Conservation (phyloP, 2,113 vertebrate genomes). For the Lycocorax pyrrhopterus region DNA sequence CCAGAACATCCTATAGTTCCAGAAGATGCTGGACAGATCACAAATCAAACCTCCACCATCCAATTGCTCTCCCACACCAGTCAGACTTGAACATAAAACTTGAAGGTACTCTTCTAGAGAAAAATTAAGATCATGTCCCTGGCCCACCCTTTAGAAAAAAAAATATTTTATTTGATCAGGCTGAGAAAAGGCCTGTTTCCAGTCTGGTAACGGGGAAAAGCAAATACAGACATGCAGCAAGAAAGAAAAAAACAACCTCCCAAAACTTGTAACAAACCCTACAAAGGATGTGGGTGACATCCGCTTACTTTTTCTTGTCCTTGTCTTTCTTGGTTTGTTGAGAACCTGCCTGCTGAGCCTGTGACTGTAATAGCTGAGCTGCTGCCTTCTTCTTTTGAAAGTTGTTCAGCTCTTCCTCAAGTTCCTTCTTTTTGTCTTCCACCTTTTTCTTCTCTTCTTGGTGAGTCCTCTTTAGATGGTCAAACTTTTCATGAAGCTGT, state of each 20-base stretch:
- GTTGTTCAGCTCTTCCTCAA: constrained; percentile 79
- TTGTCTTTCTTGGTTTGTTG: constrained; percentile 87
- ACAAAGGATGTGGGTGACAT: constrained; percentile 13
- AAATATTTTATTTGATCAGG: constrained; percentile 60
- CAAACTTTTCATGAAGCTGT: constrained; percentile 83
- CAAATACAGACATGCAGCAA: constrained; percentile 70
- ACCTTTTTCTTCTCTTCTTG: constrained; percentile 84
- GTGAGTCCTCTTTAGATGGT: constrained; percentile 81
- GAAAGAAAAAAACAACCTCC: constrained; percentile 20
- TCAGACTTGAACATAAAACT: not conserved
- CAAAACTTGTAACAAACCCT: constrained; percentile 29
- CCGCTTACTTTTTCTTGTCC: constrained; percentile 87
- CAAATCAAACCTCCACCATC: not conserved
- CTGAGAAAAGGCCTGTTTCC: constrained; percentile 56
- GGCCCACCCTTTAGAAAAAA: constrained; percentile 60
- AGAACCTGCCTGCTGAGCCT: constrained; percentile 80
- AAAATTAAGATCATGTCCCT: constrained; percentile 59
- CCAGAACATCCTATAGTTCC: not conserved
- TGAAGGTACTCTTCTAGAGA: constrained; percentile 32
- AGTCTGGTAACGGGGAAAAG: constrained; percentile 64
- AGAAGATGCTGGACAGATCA: not conserved
- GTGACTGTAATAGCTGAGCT: constrained; percentile 78
- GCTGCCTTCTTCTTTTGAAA: constrained; percentile 84
- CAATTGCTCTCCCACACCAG: not conserved
- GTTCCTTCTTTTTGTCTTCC: constrained; percentile 83